A percentile compares a stretch with the other conserved stretches of the same genome.
Conservation (phyloP, 23 tunicate species). For the Halocynthia roretzi region DNA sequence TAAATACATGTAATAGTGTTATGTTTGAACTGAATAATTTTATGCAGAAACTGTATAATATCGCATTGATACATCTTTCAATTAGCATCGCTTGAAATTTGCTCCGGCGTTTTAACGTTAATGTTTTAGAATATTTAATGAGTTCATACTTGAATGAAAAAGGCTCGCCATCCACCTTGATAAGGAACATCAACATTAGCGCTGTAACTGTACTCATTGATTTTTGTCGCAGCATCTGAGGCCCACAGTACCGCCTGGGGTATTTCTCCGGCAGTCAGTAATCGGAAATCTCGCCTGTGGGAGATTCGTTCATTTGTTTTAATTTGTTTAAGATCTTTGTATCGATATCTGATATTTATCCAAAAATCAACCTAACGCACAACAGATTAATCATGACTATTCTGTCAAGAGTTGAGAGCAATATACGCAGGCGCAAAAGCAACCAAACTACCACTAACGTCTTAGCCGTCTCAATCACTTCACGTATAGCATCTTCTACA, state of each 20-base stretch:
- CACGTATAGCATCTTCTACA: no score
- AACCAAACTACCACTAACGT: no score
- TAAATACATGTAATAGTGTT: neutral
- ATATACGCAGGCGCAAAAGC: no score
- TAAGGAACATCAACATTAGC: conserved; percentile 54
- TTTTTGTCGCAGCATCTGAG: conserved; percentile 28
- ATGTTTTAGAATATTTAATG: neutral
- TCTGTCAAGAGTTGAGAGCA: no score
- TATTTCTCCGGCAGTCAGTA: conserved; percentile 44
- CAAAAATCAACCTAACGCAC: no score
- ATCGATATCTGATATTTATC: no score
- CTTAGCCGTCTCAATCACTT: no score
- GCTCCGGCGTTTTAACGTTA: neutral
- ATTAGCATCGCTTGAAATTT: neutral
- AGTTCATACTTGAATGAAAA: conserved; percentile 64
- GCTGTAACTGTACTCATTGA: conserved; percentile 36
- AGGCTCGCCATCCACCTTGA: conserved; percentile 73
- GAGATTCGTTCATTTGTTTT: neutral
- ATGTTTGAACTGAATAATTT: neutral
- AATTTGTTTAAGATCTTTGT: neutral
- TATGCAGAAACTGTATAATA: neutral
- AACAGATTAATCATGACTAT: no score
- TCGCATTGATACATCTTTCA: neutral
- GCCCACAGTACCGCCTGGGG: conserved; percentile 66
- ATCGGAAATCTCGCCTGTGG: conserved; percentile 73